Evolutionary conservation across 2,797 vertebrate species (phyloP).

Genomic region (Brachymystax lenok): DNA sequence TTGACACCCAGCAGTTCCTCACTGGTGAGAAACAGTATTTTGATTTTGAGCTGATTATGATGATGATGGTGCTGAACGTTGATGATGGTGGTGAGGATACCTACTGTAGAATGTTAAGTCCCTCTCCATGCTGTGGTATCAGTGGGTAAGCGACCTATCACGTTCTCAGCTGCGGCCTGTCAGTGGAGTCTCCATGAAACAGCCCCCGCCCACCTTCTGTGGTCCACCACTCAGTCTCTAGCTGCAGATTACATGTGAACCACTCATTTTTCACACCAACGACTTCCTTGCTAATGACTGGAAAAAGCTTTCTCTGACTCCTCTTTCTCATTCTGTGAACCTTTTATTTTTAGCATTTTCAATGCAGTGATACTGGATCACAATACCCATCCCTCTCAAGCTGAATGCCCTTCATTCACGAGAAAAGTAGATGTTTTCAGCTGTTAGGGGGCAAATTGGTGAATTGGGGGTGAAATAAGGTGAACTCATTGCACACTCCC

Average conservation of each 20-base stretch:
- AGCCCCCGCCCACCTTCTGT: slow-evolving; percentile 63
- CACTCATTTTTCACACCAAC: not conserved
- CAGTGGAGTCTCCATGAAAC: slow-evolving; percentile 36
- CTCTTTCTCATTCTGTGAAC: too few species aligned
- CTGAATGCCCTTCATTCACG: too few species aligned
- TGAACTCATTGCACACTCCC: not conserved
- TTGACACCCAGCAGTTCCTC: slow-evolving; percentile 95
- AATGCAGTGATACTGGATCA: too few species aligned
- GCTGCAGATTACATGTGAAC: too few species aligned
- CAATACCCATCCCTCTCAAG: too few species aligned
- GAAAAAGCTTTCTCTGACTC: too few species aligned
- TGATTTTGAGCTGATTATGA: not conserved
- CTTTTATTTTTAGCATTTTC: too few species aligned
- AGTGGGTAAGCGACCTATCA: slow-evolving; percentile 14
- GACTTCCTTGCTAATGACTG: not conserved
- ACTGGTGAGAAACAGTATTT: slow-evolving; percentile 77
- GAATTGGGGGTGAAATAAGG: not conserved
- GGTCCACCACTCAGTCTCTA: slow-evolving; percentile 44
- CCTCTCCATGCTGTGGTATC: slow-evolving; percentile 27
- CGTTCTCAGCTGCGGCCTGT: slow-evolving; percentile 12
- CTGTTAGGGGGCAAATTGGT: too few species aligned
- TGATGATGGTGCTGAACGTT: not conserved
- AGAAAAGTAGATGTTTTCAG: too few species aligned
- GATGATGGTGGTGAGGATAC: not conserved
- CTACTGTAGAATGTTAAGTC: slow-evolving; percentile 45